Percentiles rank a stretch among this genome's conserved stretches.
phyloP scores from a whole-genome alignment of 2,113 vertebrate species.

The Ariopsis seemanni region DNA sequence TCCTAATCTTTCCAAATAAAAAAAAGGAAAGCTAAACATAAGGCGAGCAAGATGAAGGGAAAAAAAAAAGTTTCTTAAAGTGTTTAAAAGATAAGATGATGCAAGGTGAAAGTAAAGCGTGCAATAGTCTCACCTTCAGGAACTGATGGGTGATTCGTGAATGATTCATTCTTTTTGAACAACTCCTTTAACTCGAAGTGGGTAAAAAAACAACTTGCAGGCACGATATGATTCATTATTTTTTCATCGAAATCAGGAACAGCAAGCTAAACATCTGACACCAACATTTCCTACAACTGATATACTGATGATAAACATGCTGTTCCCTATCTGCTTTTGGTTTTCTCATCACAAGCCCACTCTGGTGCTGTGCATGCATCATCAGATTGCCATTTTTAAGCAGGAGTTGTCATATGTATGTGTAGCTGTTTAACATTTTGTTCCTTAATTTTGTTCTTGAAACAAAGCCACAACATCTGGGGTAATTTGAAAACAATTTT shows the following conservation, averaged over 20 bases:
- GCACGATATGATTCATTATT: not conserved
- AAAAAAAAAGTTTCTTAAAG: not conserved
- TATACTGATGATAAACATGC: not conserved
- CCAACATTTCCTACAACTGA: not conserved
- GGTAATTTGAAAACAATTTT: not conserved
- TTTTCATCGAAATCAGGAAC: conserved; percentile 1
- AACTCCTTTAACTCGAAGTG: not conserved
- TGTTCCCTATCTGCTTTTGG: not conserved
- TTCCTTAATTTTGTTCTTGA: not conserved
- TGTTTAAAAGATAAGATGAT: not conserved
- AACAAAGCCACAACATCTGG: not conserved
- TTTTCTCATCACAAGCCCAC: not conserved
- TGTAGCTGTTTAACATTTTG: not conserved
- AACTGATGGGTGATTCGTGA: not conserved
- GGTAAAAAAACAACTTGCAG: not conserved
- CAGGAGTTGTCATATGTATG: not conserved
- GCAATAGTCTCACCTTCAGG: conserved; percentile 7
- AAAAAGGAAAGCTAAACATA: not conserved
- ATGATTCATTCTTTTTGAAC: not conserved
- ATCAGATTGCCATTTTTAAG: conserved; percentile 3
- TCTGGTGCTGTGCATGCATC: conserved; percentile 2
- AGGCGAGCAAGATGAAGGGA: not conserved
- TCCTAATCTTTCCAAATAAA: conserved; percentile 9
- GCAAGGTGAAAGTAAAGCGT: not conserved
- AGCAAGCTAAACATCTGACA: not conserved